Base-by-base conservation (phyloP, 2,797 vertebrate species). In the Sebastes minor region DNA sequence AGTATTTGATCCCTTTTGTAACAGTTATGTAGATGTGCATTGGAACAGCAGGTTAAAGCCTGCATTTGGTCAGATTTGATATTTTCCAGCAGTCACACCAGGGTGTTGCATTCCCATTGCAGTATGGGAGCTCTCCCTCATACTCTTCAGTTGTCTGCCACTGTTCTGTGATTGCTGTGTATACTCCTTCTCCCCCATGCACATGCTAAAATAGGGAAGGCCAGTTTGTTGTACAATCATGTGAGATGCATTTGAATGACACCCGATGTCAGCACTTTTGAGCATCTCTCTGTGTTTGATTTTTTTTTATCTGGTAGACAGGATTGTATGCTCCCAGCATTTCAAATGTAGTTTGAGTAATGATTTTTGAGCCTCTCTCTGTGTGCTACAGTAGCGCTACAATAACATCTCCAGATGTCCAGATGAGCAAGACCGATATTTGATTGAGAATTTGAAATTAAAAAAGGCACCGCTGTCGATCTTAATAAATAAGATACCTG, bases 181-280 rank as follows among this genome's bases (percentile, higher is more conserved):
- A 59, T 80, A 62, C 76, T 68, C 86, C 77, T 22, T 53, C 82
- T 71, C 74, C 53, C 68, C 4, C 61, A 11, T 74, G 79, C 81
- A 78, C 71, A 74, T 38, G 59, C 79, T 75, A 59, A 80, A 84
- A 79, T 7, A 74, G 79, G 80, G 61, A 68, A 72, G 83, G 80
- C 73, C 75, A 53, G 84, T 84, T 92, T 91, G 89, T 82, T 64
- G 67, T 81, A 65, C 87, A 71, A 74, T 91, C 84, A 72, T 78
- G 83, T 77, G 82, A 86, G 86, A 87, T 91, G 86, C 86, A 89
- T 93, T 89, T 89, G 65, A 92, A 93, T 90, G 87, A 86, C 87
- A 80, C 78, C 73, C 83, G 71, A 35, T 87, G 84, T 92, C 91
- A 92, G 93, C 91, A 89, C 84, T 91, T 92, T 88, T 63, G 69